Percentiles rank a stretch among this genome's conserved stretches.
phyloP scores from a whole-genome alignment of 2,888 invertebrate species.

The Hypomecis punctinalis region DNA sequence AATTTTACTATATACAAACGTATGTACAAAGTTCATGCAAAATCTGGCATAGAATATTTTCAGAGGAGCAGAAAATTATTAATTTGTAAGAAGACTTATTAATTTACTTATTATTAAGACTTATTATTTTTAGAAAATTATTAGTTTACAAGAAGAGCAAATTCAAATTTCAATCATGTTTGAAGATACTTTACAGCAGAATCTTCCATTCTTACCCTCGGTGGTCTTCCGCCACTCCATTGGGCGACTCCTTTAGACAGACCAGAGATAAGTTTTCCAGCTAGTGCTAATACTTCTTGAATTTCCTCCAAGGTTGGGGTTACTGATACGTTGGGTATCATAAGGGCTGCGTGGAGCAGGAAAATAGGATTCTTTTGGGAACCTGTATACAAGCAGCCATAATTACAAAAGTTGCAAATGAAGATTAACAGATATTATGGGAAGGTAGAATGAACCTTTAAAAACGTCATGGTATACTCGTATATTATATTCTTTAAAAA shows the following conservation, averaged over 20 bases:
- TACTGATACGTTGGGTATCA: slow-evolving; percentile 95
- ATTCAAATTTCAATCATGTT: too few relatives aligned
- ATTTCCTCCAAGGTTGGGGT: slow-evolving; percentile 96
- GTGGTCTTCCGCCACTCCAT: slow-evolving; percentile 91
- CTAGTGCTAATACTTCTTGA: slow-evolving; percentile 92
- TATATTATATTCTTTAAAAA: too few relatives aligned
- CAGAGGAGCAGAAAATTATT: background rate
- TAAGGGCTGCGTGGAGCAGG: slow-evolving; percentile 91
- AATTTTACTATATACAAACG: slow-evolving; percentile 15
- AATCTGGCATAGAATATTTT: background rate
- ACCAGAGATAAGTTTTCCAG: slow-evolving; percentile 93
- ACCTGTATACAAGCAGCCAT: slow-evolving; percentile 45
- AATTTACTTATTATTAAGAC: too few relatives aligned
- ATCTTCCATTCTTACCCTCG: slow-evolving; percentile 61
- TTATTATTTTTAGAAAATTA: too few relatives aligned
- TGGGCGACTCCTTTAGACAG: slow-evolving; percentile 96
- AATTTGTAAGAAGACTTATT: too few relatives aligned
- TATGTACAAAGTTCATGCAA: slow-evolving; percentile 36
- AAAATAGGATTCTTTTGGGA: slow-evolving; percentile 88
- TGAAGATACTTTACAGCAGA: background rate
- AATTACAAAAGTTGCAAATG: background rate
- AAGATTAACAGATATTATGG: too few relatives aligned
- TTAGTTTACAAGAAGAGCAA: too few relatives aligned
- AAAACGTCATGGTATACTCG: too few relatives aligned
- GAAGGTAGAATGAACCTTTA: too few relatives aligned